Evolutionary conservation across 2,888 invertebrate species (phyloP), one percentile per base, ranked within the genome.

Genomic region (Caenorhabditis parvicauda): DNA sequence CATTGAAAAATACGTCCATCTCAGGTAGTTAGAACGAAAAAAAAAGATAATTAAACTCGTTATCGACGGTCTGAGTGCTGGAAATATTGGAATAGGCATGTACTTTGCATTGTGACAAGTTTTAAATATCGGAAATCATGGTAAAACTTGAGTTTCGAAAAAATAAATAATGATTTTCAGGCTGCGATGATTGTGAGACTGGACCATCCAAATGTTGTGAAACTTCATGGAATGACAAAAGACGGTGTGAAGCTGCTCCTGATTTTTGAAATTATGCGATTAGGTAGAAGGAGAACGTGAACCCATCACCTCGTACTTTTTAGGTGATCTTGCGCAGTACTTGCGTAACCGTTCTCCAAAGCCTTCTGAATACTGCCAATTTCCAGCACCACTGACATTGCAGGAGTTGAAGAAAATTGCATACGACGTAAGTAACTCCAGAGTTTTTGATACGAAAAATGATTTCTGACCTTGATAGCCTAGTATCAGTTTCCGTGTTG

Each of bases 181-280:
- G 92, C 92, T 58, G 92, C 92, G 82, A 85, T 93, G 51, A 92
- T 95, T 86, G 90, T 91, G 0, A 92, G 94, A 82, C 84, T 96
- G 58, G 88, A 90, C 63, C 95, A 96, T 84, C 90, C 91, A 0
- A 95, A 96, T 82, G 92, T 96, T 77, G 92, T 95, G 44, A 54
- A 60, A n/a, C 32, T 70, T 19, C 64, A 60, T 32, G 72, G 72
- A 37, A 55, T 70, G 47, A 61, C 68, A 7, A 19, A 58, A 3
- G 57, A 69, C n/a, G 49, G 51, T 19, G 49, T 29, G n/a, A 87
- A 90, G 82, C 92, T 92, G 81, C 93, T 95, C 91, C 84, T 98
- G 12, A 74, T 79, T 22, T 96, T 96, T 83, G 96, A 98, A 82
- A 93, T 91, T 81, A 95, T 96, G 94, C 89, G 90, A 19, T 89